These are phyloP conservation scores for Anguilla marmorata DNA, from an alignment of 2,797 vertebrate species.

Conservation along the genomic window DNA sequence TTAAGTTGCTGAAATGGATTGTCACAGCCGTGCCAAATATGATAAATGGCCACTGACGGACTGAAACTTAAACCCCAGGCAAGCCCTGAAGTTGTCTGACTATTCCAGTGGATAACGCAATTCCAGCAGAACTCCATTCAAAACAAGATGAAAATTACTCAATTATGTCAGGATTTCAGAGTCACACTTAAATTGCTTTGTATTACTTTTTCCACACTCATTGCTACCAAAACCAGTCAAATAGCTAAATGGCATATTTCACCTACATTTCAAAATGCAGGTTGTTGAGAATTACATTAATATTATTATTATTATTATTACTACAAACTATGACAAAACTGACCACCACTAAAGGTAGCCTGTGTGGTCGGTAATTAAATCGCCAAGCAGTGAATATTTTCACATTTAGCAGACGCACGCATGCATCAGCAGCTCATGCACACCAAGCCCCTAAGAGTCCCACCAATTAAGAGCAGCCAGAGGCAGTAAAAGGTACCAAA, in stretches of 20 bases:
- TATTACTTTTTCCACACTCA: neutral
- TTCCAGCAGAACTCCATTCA: too few species aligned
- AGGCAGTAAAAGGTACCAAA: constrained; percentile 24
- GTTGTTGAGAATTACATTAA: too few species aligned
- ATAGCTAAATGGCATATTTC: neutral
- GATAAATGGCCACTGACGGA: neutral
- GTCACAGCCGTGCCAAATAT: neutral
- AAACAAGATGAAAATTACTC: too few species aligned
- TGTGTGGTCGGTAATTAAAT: neutral
- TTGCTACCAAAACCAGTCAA: neutral
- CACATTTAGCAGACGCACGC: neutral
- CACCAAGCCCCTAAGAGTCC: constrained; percentile 11
- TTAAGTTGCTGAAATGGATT: neutral
- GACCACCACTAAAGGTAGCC: neutral
- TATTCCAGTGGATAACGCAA: neutral
- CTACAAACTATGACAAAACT: too few species aligned
- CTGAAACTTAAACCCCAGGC: neutral
- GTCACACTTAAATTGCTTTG: too few species aligned
- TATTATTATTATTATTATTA: too few species aligned
- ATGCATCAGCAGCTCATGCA: neutral
- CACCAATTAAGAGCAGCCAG: constrained; percentile 39
- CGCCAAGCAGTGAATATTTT: neutral
- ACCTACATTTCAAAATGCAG: too few species aligned
- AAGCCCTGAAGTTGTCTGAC: neutral
- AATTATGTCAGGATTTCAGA: too few species aligned